A percentile compares a stretch with the other conserved stretches of the same genome.
phyloP scores from a whole-genome alignment of 2,797 vertebrate genomes.

The Florisuga fusca region DNA sequence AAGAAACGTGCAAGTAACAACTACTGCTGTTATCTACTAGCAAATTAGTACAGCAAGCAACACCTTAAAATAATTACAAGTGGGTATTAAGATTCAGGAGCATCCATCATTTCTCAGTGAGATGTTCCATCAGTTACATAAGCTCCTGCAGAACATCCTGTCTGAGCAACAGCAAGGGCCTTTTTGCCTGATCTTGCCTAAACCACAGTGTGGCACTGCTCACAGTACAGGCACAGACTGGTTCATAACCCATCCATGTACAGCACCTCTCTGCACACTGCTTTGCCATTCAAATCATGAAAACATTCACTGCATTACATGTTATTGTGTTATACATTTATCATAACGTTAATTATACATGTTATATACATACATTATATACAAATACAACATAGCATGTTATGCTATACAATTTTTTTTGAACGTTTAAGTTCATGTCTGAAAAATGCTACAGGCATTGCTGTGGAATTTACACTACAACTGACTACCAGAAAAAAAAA shows the following conservation, averaged over 20 bases:
- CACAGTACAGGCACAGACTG: background rate
- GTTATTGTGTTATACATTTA: too few relatives aligned
- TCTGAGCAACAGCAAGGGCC: background rate
- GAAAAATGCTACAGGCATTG: background rate
- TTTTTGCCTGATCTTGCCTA: background rate
- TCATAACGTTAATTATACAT: too few relatives aligned
- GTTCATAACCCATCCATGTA: rapidly evolving
- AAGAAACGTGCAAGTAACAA: background rate
- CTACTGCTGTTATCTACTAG: background rate
- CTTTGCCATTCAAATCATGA: background rate
- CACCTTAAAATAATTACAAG: background rate
- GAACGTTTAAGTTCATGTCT: background rate
- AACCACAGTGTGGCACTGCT: rapidly evolving
- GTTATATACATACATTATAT: too few relatives aligned
- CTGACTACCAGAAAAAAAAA: background rate
- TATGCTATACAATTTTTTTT: background rate
- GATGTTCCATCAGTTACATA: background rate
- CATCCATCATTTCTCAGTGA: background rate
- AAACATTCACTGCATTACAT: background rate
- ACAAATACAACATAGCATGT: background rate
- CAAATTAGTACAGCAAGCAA: background rate
- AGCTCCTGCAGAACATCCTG: background rate
- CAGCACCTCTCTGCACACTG: rapidly evolving
- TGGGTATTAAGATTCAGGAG: background rate
- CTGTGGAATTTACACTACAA: background rate